Base-by-base conservation (phyloP, 1,140 invertebrate genomes). In the Cyclargus thomasi region DNA sequence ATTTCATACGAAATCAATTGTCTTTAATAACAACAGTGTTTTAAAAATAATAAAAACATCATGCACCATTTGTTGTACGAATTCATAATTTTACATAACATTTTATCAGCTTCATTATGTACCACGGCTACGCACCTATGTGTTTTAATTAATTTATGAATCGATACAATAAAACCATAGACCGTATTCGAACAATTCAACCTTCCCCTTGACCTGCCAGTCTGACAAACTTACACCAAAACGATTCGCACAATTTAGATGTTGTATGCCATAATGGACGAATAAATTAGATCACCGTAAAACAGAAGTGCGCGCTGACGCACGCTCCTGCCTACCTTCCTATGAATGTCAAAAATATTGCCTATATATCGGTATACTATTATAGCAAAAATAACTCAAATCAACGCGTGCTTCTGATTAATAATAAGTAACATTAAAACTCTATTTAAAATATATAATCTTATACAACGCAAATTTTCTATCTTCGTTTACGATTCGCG, bases 301-400 rank as follows among this genome's bases (percentile, higher is more conserved):
- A 55, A 11, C 65, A 66, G 55, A 65, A 66, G 53, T 36, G 29
- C 16, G 22, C 53, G 18, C 53, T 20, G 53, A 29, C 2, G 17
- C 53, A 35, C n/a, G 55, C 35, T 20, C 53, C 55, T 59, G 53
- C 22, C 17, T 18, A 18, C 55, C 55, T 57, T 65, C 29, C 17
- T 29, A 66, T 66, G 53, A 66, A 59, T 66, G 55, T 59, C 55
- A 59, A 59, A 59, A 59, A 59, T 59, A 59, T 59, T 59, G 55
- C 55, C 55, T 59, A 59, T 59, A 59, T 59, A 59, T 59, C 55
- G 55, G 53, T 80, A 80, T 80, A 80, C 73, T 77, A 81, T 72
- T 77, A 74, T 78, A 80, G 82, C 81, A 80, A 82, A 82, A 82
- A 81, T 75, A 85, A 86, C 72, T 77, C 64, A 81, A 80, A 75